Conservation (phyloP, 2,888 invertebrate species). For the Ashinkailepas kermadecensis region DNA sequence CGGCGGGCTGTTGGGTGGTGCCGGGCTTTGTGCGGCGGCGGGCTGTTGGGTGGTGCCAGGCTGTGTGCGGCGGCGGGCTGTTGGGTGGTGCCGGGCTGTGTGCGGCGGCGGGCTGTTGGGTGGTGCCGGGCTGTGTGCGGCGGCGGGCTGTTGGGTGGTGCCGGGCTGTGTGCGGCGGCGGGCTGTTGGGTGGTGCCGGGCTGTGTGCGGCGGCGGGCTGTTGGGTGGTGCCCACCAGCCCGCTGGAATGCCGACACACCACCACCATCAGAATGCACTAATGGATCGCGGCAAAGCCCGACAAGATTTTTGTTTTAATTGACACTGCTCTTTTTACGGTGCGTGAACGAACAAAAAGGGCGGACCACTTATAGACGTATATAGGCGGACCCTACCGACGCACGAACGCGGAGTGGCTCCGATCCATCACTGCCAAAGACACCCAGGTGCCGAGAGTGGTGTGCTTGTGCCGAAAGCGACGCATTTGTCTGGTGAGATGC, state of each 20-base stretch:
- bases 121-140: too few species aligned
- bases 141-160: too few species aligned
- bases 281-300: neutral
- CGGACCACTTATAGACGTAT: neutral
- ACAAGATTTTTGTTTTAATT: neutral
- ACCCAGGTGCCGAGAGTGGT: too few species aligned
- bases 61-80: too few species aligned
- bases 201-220: too few species aligned
- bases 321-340: neutral
- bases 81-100: neutral
- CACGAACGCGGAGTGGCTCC: neutral
- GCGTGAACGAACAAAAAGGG: neutral
- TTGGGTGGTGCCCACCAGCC: neutral
- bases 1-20: too few species aligned
- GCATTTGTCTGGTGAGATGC: neutral
- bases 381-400: too few species aligned
- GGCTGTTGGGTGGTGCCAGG: neutral
- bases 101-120: too few species aligned
- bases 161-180: too few species aligned
- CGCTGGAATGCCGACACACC: neutral
- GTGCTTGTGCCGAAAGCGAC: neutral
- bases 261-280: neutral
- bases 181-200: neutral
- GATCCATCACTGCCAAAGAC: neutral
- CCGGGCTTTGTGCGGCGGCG: too few species aligned